These are phyloP conservation scores for Eledona agricola DNA, from an alignment of 2,888 invertebrate genomes.

Conservation along the genomic window DNA sequence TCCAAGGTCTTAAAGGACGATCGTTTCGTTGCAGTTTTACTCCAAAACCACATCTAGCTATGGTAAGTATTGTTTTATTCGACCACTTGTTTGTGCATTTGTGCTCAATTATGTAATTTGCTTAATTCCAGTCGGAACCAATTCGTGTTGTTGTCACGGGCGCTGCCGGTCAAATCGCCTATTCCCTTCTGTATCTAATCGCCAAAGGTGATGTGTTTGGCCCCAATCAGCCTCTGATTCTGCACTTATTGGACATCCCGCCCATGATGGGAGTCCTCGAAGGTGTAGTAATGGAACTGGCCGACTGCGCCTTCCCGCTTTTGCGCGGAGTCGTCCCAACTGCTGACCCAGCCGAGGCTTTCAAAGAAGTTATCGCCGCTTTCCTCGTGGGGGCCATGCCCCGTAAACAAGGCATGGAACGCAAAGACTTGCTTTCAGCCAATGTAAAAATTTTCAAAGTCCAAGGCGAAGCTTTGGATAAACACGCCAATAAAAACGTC, in stretches of 20 bases:
- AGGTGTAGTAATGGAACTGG: conserved; percentile 97
- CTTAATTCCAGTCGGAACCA: conserved; percentile 74
- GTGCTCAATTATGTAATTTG: conserved; percentile 3
- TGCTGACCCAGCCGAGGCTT: conserved; percentile 88
- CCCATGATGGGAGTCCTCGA: conserved; percentile 96
- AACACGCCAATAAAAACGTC: conserved; percentile 64
- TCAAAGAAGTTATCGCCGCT: conserved; percentile 94
- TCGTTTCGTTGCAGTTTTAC: conserved; percentile 3
- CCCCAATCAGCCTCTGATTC: conserved; percentile 81
- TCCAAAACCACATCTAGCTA: conserved; percentile 1
- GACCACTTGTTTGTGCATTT: too few relatives aligned
- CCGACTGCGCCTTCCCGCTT: conserved; percentile 93
- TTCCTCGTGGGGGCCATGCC: conserved; percentile 99
- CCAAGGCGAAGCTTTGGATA: conserved; percentile 93
- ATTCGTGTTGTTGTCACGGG: conserved; percentile 96
- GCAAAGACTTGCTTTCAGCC: conserved; percentile 95
- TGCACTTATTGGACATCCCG: conserved; percentile 93
- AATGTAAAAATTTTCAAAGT: conserved; percentile 99
- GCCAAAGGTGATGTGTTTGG: conserved; percentile 98
- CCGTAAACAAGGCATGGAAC: conserved; percentile 96
- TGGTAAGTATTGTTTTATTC: conserved; percentile 9
- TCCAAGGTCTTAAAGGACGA: conserved; percentile 22
- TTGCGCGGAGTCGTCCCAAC: conserved; percentile 87
- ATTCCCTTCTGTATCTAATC: conserved; percentile 93
- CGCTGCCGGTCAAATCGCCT: conserved; percentile 99